These are phyloP conservation scores for Himalopsyche japonica DNA, from an alignment of 2,888 invertebrate species.

Conservation along the genomic window DNA sequence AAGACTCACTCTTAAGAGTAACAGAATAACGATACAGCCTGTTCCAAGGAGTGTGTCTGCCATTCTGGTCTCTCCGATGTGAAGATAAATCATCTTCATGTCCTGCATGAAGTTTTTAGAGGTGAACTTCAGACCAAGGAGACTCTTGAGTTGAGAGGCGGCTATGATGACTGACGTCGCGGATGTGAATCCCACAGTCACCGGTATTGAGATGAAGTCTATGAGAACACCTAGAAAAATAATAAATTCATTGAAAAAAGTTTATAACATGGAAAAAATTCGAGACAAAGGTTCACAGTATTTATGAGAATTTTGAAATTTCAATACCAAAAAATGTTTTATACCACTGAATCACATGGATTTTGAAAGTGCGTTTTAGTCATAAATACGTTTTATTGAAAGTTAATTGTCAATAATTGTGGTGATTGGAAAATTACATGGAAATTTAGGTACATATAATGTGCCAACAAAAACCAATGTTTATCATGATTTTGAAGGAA, in stretches of 20 bases:
- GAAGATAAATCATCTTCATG: conserved; percentile 67
- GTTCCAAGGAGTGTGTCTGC: conserved; percentile 75
- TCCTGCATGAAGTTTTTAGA: conserved; percentile 78
- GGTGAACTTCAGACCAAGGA: conserved; percentile 71
- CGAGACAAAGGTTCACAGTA: no score
- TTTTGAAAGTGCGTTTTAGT: no score
- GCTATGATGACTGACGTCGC: conserved; percentile 91
- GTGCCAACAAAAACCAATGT: no score
- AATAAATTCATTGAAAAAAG: neutral
- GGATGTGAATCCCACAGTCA: conserved; percentile 87
- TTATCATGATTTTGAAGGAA: no score
- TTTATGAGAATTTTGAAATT: no score
- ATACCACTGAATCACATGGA: no score
- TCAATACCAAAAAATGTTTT: no score
- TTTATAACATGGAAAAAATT: no score
- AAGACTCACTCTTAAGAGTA: conserved; percentile 73
- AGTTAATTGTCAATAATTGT: no score
- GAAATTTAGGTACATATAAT: no score
- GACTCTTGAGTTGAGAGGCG: conserved; percentile 77
- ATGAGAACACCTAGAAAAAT: conserved; percentile 74
- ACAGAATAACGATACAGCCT: conserved; percentile 71
- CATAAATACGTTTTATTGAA: no score
- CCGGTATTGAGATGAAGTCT: conserved; percentile 88
- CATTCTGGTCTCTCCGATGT: conserved; percentile 68
- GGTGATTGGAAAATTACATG: no score